Evolutionary conservation across 2,113 vertebrate species (phyloP).

Genomic region (Morone saxatilis): DNA sequence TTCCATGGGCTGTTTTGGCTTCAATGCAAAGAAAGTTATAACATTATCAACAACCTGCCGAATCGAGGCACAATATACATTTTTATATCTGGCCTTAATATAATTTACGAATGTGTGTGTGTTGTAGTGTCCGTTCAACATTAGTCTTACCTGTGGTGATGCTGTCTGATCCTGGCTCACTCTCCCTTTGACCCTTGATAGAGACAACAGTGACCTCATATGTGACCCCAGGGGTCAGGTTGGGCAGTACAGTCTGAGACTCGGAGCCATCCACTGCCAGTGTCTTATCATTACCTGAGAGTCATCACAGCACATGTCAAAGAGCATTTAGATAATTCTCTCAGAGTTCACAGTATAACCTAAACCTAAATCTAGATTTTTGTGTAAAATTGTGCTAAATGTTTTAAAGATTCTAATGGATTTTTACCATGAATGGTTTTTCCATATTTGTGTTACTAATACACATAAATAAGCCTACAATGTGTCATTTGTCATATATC

Average conservation of each 20-base stretch:
- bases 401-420: background rate
- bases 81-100: background rate
- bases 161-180: constrained; percentile 89
- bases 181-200: constrained; percentile 92
- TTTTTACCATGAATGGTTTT: background rate
- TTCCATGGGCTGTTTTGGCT: background rate
- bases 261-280: constrained; percentile 87
- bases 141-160: constrained; percentile 90
- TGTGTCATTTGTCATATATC: background rate
- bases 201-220: constrained; percentile 91
- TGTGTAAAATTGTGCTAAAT: background rate
- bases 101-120: background rate
- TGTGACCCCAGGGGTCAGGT: constrained; percentile 89
- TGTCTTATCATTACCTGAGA: constrained; percentile 86
- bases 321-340: background rate
- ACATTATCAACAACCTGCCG: background rate
- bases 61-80: background rate
- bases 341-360: background rate
- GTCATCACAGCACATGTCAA: constrained; percentile 4
- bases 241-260: constrained; percentile 86
- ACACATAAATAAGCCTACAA: background rate
- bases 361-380: background rate
- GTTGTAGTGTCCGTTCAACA: no score
- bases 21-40: background rate
- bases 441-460: background rate